Evolutionary conservation across 2,113 vertebrate genomes (phyloP), one percentile per base, ranked within the genome.

Genomic region (Myiozetetes cayanensis): DNA sequence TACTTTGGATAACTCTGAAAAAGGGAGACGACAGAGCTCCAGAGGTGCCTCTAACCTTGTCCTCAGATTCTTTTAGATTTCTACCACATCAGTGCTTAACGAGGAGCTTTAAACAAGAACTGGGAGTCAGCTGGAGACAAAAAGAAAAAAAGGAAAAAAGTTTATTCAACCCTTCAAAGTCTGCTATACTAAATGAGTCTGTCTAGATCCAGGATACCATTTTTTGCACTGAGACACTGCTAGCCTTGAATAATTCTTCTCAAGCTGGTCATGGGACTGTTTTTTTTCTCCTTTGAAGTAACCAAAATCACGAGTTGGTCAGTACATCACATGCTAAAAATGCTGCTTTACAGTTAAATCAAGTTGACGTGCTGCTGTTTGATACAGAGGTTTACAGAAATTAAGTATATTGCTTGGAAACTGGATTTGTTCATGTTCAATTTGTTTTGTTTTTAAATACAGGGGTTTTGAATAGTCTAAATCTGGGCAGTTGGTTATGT

Each of bases 241-340:
- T 35, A 72, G 50, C 46, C 68, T 65, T 71, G 25, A 80, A 21
- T 70, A 52, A n/a, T 46, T 85, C 77, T 58, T 59, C 46, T 59
- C 66, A 58, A 5, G 50, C 75, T 62, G 55, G 30, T 95, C 81
- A 94, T 91, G 77, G 53, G 85, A 85, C 44, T 37, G 7, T 4
- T 24, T 31, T 49, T n/a, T 1, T 16, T 37, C 2, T 49, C 11
- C 47, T 90, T 91, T 95, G 87, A 87, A 73, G 74, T 23, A 37
- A 8, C 94, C 61, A 87, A 44, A 72, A 87, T 70, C 94, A 96
- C 9, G 20, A 85, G 92, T 23, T 90, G 85, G 24, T 90, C 85
- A 73, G 75, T 44, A 3, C 92, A 70, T 96, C 94, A 73, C 92
- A 62, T 85, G 94, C 58, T 90, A 2, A 14, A 84, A 79, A 35